phyloP scores from a whole-genome alignment of 2,888 invertebrate species.

The Acanthococcus lagerstroemiae region DNA sequence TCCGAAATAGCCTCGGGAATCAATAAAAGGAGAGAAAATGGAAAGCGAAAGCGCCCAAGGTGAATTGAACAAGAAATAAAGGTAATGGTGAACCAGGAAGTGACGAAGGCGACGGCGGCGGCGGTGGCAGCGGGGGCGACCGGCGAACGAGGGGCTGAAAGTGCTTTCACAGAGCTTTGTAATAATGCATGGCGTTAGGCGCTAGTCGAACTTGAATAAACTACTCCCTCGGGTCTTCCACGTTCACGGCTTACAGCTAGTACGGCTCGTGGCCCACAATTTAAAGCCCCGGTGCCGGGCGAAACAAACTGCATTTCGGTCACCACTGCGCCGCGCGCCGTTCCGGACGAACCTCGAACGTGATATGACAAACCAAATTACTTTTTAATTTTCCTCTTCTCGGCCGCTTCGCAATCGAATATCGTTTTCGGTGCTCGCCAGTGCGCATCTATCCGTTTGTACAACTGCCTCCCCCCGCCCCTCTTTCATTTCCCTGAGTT shows the following conservation, averaged over 20 bases:
- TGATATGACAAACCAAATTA: slow-evolving; percentile 23
- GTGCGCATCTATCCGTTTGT: too few relatives aligned
- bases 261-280: background rate
- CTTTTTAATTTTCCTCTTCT: slow-evolving; percentile 23
- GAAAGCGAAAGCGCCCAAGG: slow-evolving; percentile 33
- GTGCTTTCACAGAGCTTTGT: slow-evolving; percentile 21
- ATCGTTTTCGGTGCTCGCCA: too few relatives aligned
- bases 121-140: slow-evolving; percentile 30
- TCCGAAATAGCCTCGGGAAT: slow-evolving; percentile 18
- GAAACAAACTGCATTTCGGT: background rate
- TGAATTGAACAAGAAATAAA: slow-evolving; percentile 33
- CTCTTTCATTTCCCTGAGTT: too few relatives aligned
- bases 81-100: slow-evolving; percentile 30
- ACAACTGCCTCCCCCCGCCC: too few relatives aligned
- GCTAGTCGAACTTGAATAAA: slow-evolving; percentile 23
- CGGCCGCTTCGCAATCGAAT: too few relatives aligned
- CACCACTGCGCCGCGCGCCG: background rate
- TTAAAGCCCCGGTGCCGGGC: background rate
- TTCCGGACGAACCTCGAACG: background rate
- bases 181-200: slow-evolving; percentile 23
- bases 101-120: too few relatives aligned
- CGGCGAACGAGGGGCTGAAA: slow-evolving; percentile 10
- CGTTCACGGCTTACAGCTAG: slow-evolving; percentile 7
- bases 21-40: slow-evolving; percentile 20
- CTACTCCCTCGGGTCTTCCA: slow-evolving; percentile 17